Conservation (phyloP, 2,797 vertebrate species). For the Notolabrus celidotus region DNA sequence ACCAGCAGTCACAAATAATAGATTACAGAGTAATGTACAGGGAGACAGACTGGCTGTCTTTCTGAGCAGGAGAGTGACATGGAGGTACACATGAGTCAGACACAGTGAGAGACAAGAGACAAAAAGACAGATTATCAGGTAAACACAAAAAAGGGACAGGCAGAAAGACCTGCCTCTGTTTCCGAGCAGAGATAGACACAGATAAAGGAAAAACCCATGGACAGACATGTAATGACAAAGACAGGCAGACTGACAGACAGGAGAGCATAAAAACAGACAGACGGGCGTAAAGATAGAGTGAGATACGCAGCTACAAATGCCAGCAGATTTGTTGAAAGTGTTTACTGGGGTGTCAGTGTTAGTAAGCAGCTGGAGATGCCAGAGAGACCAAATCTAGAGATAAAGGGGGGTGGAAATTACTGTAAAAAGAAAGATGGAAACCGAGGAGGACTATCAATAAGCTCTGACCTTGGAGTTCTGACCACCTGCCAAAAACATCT, state of each 20-base stretch:
- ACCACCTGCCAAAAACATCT: conserved; percentile 69
- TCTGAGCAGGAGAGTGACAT: conserved; percentile 49
- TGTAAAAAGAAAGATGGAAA: conserved; percentile 41
- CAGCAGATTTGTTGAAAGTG: conserved; percentile 44
- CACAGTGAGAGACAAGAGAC: conserved; percentile 46
- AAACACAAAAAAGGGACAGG: conserved; percentile 42
- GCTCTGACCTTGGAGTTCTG: conserved; percentile 72
- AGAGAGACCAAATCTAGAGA: conserved; percentile 39
- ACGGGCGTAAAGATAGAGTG: conserved; percentile 27
- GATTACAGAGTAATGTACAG: conserved; percentile 54
- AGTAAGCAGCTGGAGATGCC: conserved; percentile 37
- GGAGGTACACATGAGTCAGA: conserved; percentile 44
- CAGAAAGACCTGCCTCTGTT: conserved; percentile 8
- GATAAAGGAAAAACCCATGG: conserved; percentile 12
- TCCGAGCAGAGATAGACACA: conserved; percentile 21
- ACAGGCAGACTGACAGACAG: conserved; percentile 30
- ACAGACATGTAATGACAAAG: conserved; percentile 32
- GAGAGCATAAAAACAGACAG: conserved; percentile 31
- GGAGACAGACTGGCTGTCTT: conserved; percentile 55
- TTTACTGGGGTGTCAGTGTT: conserved; percentile 37
- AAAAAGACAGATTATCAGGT: conserved; percentile 62
- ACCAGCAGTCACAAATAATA: conserved; percentile 61
- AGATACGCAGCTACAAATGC: conserved; percentile 43
- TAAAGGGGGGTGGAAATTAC: conserved; percentile 25
- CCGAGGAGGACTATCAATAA: conserved; percentile 62